A percentile compares a stretch with the other conserved stretches of the same genome.
Evolutionary conservation across 1,140 invertebrate genomes (phyloP).

Genomic region (Antheraea mylitta): DNA sequence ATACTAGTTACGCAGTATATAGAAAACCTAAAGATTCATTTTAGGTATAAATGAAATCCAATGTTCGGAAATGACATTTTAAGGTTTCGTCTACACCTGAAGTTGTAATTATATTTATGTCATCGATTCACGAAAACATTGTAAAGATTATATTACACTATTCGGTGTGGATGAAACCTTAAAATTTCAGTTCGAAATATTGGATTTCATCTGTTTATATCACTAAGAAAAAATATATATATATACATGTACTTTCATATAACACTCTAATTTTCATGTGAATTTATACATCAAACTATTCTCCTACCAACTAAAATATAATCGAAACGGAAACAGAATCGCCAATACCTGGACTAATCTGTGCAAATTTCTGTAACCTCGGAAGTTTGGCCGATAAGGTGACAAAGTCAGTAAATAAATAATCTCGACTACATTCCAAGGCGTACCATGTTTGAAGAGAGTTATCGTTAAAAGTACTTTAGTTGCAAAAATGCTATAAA

Average conservation of each 20-base stretch:
- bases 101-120: neutral
- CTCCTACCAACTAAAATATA: neutral
- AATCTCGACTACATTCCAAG: neutral
- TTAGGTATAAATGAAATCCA: no score
- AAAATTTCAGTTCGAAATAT: neutral
- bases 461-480: neutral
- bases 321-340: neutral
- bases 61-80: no score
- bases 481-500: no score
- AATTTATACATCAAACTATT: no score
- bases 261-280: no score
- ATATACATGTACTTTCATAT: no score
- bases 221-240: no score
- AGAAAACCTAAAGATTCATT: no score
- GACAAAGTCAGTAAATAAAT: neutral
- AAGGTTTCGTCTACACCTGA: neutral
- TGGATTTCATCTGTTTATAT: neutral
- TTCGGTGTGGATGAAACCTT: neutral
- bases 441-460: neutral
- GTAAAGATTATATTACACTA: neutral
- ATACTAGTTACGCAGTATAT: no score
- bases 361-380: neutral
- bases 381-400: neutral
- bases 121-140: neutral
- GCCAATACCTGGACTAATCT: neutral